Conservation (phyloP, 2,888 invertebrate genomes). For the Petrophora chlorosata region DNA sequence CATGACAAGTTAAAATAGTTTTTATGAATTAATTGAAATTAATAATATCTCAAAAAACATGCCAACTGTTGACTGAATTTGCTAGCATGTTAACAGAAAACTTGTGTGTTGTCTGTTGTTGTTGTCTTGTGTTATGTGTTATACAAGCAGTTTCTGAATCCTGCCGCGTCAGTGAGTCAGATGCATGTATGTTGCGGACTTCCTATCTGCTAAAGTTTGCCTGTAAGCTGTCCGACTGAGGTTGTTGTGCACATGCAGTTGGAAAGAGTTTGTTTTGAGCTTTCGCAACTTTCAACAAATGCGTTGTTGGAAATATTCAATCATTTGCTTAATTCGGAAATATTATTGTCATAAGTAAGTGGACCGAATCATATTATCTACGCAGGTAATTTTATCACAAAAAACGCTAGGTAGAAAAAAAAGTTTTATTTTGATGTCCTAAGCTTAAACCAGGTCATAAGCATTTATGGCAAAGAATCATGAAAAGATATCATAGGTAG, state of each 20-base stretch:
- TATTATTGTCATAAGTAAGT: background rate
- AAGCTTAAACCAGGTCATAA: background rate
- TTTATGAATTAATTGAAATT: too few species aligned
- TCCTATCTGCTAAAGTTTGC: slow-evolving; percentile 15
- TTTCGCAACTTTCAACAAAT: background rate
- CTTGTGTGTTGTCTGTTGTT: too few species aligned
- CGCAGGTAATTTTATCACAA: background rate
- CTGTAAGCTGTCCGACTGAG: slow-evolving; percentile 20
- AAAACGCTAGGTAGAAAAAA: background rate
- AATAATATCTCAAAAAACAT: too few species aligned
- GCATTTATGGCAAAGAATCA: background rate
- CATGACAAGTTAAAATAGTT: too few species aligned
- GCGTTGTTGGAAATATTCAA: background rate
- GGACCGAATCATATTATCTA: background rate
- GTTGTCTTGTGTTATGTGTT: too few species aligned
- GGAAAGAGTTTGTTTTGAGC: background rate
- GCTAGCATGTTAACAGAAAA: too few species aligned
- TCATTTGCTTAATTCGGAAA: background rate
- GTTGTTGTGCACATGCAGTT: slow-evolving; percentile 2
- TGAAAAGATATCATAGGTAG: too few species aligned
- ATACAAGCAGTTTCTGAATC: too few species aligned
- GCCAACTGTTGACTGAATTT: too few species aligned
- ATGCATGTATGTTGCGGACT: slow-evolving; percentile 14
- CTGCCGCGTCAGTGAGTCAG: slow-evolving; percentile 20
- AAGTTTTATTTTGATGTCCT: background rate